phyloP scores from a whole-genome alignment of 2,797 vertebrate species.

The Enteromius radiatus region DNA sequence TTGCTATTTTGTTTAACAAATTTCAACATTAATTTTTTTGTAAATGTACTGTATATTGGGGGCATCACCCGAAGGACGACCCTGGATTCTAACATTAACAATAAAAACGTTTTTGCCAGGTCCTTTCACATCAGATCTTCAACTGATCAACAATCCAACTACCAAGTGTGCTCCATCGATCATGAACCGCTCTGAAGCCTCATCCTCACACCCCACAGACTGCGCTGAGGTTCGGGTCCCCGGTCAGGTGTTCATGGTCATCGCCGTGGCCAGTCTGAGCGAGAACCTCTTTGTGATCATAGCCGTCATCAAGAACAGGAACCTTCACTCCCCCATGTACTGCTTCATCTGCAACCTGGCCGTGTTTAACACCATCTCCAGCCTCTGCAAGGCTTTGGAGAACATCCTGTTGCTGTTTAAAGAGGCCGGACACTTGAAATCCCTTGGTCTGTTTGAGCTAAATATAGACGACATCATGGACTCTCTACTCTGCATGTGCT shows the following conservation, averaged over 20 bases:
- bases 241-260: constrained; percentile 84
- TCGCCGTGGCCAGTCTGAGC: constrained; percentile 83
- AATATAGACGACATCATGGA: constrained; percentile 89
- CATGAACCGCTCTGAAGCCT: constrained; percentile 35
- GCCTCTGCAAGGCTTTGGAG: constrained; percentile 89
- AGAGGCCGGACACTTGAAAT: constrained; percentile 81
- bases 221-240: constrained; percentile 85
- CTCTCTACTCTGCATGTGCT: constrained; percentile 88
- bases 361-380: constrained; percentile 90
- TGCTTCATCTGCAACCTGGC: constrained; percentile 96
- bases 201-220: constrained; percentile 71
- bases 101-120: not conserved
- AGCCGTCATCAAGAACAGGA: constrained; percentile 88
- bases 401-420: constrained; percentile 86
- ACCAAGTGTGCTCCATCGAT: not conserved
- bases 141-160: not conserved
- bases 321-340: constrained; percentile 94
- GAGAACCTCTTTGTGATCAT: constrained; percentile 92
- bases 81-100: not conserved
- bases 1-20: no score
- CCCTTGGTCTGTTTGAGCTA: constrained; percentile 75
- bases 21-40: no score
- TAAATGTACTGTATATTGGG: no score
- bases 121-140: not conserved
- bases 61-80: no score